A percentile compares a stretch with the other conserved stretches of the same genome.
These are phyloP conservation scores for Epicampocera succincta DNA, from an alignment of 2,888 invertebrate species.

Conservation along the genomic window DNA sequence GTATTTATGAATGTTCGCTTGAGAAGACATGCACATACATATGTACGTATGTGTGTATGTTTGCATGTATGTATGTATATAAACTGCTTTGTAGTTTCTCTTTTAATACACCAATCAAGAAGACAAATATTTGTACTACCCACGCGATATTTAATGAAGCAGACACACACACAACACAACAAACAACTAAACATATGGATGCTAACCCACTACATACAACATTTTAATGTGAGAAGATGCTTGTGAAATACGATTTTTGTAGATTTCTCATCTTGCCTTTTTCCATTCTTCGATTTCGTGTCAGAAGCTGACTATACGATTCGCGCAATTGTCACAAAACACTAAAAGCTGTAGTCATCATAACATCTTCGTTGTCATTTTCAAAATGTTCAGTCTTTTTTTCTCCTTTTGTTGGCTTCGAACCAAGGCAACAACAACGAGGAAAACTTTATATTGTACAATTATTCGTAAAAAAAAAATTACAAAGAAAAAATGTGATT, in stretches of 20 bases:
- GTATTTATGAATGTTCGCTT: neutral
- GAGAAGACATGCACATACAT: neutral
- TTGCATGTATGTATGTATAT: too few species aligned
- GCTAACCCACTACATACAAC: constrained; percentile 34
- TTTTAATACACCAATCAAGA: constrained; percentile 65
- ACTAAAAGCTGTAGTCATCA: constrained; percentile 50
- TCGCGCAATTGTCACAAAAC: constrained; percentile 60
- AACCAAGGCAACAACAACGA: constrained; percentile 26
- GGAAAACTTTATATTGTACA: constrained; percentile 32
- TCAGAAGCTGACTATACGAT: constrained; percentile 49
- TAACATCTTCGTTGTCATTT: constrained; percentile 40
- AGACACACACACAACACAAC: constrained; percentile 8
- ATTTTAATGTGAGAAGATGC: constrained; percentile 52
- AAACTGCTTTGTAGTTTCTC: constrained; percentile 54
- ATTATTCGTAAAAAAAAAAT: constrained; percentile 15
- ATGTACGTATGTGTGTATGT: neutral
- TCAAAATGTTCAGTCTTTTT: constrained; percentile 18
- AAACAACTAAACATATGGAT: constrained; percentile 29
- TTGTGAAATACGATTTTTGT: constrained; percentile 33
- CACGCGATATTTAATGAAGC: constrained; percentile 65
- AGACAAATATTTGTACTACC: constrained; percentile 62
- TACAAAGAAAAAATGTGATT: constrained; percentile 29
- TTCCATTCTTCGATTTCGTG: constrained; percentile 28
- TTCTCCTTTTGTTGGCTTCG: constrained; percentile 15
- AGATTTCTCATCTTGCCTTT: constrained; percentile 37